phyloP scores from a whole-genome alignment of 2,797 vertebrate species.

The Labeo calbasu region DNA sequence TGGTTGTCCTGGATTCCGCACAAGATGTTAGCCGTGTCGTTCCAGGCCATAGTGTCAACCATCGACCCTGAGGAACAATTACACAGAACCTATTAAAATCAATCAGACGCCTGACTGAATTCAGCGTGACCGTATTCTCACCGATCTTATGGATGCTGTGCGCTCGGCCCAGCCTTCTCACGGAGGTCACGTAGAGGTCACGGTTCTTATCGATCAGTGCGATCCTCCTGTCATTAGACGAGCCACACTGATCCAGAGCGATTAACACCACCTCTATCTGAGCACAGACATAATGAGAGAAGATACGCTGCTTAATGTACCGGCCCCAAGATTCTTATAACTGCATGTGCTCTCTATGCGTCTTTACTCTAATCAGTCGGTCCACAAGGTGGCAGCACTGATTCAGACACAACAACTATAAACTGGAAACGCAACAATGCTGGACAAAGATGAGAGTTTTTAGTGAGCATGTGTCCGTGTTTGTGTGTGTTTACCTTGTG shows the following conservation, averaged over 20 bases:
- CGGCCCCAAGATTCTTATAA: neutral
- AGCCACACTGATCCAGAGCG: conserved; percentile 92
- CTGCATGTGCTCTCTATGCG: neutral
- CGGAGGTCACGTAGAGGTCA: conserved; percentile 90
- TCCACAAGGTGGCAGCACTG: neutral
- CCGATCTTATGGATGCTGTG: conserved; percentile 92
- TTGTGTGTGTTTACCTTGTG: conserved; percentile 83
- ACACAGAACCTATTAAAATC: neutral
- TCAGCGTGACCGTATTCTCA: conserved; percentile 67
- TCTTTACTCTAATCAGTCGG: neutral
- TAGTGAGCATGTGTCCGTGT: neutral
- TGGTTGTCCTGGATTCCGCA: conserved; percentile 91
- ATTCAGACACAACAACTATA: neutral
- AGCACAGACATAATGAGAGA: conserved; percentile 27
- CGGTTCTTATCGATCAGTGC: conserved; percentile 96
- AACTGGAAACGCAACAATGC: neutral
- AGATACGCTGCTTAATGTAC: too few species aligned
- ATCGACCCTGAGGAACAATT: conserved; percentile 82
- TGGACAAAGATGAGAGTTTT: too few species aligned
- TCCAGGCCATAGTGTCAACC: conserved; percentile 94
- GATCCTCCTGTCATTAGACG: conserved; percentile 89
- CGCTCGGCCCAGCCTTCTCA: conserved; percentile 87
- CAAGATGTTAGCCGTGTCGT: conserved; percentile 89
- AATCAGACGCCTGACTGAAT: neutral
- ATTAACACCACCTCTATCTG: conserved; percentile 92